Conservation (phyloP, 2,888 invertebrate species). For the Blastobasis adustella region DNA sequence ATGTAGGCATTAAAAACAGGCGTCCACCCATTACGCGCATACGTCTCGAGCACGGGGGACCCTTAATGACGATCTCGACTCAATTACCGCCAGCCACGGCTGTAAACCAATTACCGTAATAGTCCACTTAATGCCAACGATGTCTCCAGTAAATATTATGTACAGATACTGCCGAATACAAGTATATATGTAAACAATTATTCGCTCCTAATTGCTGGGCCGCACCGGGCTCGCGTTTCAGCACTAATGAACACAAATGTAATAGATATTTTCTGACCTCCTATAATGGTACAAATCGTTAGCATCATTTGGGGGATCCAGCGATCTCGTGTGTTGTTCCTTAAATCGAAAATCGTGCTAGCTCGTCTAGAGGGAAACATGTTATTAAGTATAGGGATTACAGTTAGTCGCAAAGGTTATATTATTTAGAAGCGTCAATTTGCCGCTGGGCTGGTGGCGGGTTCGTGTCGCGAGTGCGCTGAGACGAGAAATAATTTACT, state of each 20-base stretch:
- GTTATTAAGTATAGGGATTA: background rate
- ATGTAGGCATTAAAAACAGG: slow-evolving; percentile 1
- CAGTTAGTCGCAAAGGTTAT: too few species aligned
- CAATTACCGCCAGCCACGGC: slow-evolving; percentile 40
- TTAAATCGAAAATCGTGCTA: slow-evolving; percentile 3
- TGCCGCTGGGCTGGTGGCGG: slow-evolving; percentile 2
- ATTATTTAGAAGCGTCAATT: slow-evolving; percentile 4
- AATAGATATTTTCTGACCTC: slow-evolving; percentile 68
- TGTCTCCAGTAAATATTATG: slow-evolving; percentile 53
- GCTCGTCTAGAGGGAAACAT: slow-evolving; percentile 3
- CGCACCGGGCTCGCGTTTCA: slow-evolving; percentile 47
- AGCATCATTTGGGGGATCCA: slow-evolving; percentile 25
- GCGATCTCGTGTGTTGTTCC: background rate
- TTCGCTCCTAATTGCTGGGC: slow-evolving; percentile 60
- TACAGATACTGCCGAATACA: slow-evolving; percentile 50
- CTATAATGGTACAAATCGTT: slow-evolving; percentile 43
- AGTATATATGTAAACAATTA: slow-evolving; percentile 66
- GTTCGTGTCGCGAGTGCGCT: background rate
- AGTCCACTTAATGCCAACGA: slow-evolving; percentile 52
- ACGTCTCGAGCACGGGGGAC: slow-evolving; percentile 16
- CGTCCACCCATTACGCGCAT: slow-evolving; percentile 1
- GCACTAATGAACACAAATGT: slow-evolving; percentile 66
- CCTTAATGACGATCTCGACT: slow-evolving; percentile 41
- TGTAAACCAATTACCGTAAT: slow-evolving; percentile 61
- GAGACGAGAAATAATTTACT: background rate